Evolutionary conservation across 1,140 invertebrate genomes (phyloP), one percentile per base, ranked within the genome.

Genomic region (Luehdorfia chinensis): DNA sequence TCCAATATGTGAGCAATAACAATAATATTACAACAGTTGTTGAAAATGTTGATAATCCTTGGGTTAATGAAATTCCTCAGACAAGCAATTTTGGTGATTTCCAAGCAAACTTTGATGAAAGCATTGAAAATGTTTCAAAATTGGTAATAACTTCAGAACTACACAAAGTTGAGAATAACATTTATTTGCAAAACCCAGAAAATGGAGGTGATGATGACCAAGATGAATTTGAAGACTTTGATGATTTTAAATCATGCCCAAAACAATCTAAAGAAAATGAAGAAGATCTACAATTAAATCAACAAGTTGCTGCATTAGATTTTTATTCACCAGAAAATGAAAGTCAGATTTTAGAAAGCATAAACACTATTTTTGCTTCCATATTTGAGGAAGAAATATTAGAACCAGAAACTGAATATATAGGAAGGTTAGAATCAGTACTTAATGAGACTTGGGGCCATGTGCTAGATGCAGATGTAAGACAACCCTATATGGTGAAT

Each of bases 401-500:
- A 18, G 70, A 79, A 46, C 34, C 59, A 48, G 59, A 66, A 9
- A 41, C 45, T 37, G 52, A 53, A 56, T 76, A 65, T 59, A 59
- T 85, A 47, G 54, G 73, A 50, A 65, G 81, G 63, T 50, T 88
- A 56, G 77, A 87, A 68, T 47, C 72, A 63, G 60, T 74, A 52
- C 37, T 88, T 48, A 57, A 84, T 47, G 81, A 81, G 51, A 87
- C 72, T 34, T 87, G 85, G 85, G 75, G 72, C 7, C 84, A 89
- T 60, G 80, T 93, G 28, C 89, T 90, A 55, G 91, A 90, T 53
- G 88, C 91, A 31, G 92, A 93, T 60, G 88, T 91, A 34, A 91
- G 92, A 23, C 91, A 92, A 66, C 92, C 92, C 13, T 88, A 93
- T 21, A 89, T 87, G 39, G 92, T 92, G 61, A 91, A 92, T 46